Conservation (phyloP, 2,888 invertebrate species). For the Chrysolina americana region DNA sequence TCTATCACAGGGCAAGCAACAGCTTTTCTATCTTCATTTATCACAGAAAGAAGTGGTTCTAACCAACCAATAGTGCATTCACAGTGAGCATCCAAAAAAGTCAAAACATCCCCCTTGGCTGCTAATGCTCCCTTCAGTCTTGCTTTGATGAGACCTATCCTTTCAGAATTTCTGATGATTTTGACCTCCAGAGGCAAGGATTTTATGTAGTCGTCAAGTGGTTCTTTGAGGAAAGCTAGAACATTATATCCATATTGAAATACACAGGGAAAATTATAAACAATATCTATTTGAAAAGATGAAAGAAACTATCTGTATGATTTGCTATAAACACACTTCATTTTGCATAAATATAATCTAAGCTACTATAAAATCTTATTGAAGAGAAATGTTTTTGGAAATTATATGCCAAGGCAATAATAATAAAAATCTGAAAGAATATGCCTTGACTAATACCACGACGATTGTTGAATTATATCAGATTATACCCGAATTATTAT, state of each 20-base stretch:
- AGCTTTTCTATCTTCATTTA: constrained; percentile 74
- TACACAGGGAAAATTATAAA: too few relatives aligned
- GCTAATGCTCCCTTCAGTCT: constrained; percentile 83
- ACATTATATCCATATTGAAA: constrained; percentile 32
- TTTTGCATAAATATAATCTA: too few relatives aligned
- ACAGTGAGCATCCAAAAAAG: constrained; percentile 95
- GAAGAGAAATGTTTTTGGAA: too few relatives aligned
- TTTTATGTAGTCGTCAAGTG: constrained; percentile 79
- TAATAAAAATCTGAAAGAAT: too few relatives aligned
- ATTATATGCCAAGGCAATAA: too few relatives aligned
- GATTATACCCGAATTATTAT: too few relatives aligned
- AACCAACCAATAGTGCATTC: constrained; percentile 87
- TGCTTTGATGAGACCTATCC: constrained; percentile 87
- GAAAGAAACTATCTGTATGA: too few relatives aligned
- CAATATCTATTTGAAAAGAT: too few relatives aligned
- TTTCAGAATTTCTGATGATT: constrained; percentile 76
- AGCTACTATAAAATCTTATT: too few relatives aligned
- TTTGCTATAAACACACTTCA: too few relatives aligned
- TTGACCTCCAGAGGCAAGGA: constrained; percentile 76
- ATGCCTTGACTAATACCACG: too few relatives aligned
- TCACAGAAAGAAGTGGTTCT: constrained; percentile 73
- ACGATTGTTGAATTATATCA: too few relatives aligned
- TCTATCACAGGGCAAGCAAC: constrained; percentile 91
- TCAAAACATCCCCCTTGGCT: constrained; percentile 83
- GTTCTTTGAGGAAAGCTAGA: constrained; percentile 75